Conservation (phyloP, 2,888 invertebrate species). For the Lithodes maja region DNA sequence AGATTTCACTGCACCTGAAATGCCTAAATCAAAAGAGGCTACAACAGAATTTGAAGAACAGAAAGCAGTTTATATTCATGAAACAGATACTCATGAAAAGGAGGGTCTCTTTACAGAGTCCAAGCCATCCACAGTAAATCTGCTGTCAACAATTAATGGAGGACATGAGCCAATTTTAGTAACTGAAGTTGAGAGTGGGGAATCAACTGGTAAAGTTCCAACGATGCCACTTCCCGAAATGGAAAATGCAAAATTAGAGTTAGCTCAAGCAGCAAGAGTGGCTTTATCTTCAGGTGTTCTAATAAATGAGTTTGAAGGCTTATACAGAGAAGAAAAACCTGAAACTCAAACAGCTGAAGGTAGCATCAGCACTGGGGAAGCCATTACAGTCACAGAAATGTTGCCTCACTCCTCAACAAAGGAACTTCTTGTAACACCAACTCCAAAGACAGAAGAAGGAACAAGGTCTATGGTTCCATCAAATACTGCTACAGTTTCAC, state of each 20-base stretch:
- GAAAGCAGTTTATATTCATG: conserved; percentile 53
- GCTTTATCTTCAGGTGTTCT: conserved; percentile 54
- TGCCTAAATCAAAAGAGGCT: conserved; percentile 51
- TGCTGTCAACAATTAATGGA: conserved; percentile 53
- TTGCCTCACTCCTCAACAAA: conserved; percentile 45
- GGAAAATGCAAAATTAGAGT: conserved; percentile 54
- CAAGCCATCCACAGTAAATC: conserved; percentile 36
- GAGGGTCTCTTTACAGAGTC: conserved; percentile 34
- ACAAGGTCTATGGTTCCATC: conserved; percentile 56
- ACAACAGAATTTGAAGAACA: conserved; percentile 58
- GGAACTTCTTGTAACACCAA: conserved; percentile 42
- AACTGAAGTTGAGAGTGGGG: conserved; percentile 59
- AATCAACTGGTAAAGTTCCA: conserved; percentile 40
- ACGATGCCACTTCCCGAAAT: conserved; percentile 17
- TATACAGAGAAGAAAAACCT: conserved; percentile 51
- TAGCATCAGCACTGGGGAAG: conserved; percentile 49
- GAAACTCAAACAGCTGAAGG: conserved; percentile 50
- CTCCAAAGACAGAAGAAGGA: conserved; percentile 60
- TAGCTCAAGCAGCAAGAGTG: conserved; percentile 53
- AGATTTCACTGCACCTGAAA: conserved; percentile 46
- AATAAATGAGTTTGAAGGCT: conserved; percentile 50
- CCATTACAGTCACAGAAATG: conserved; percentile 57
- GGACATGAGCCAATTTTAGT: conserved; percentile 53
- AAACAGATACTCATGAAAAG: conserved; percentile 56
- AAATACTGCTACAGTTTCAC: conserved; percentile 64